These are phyloP conservation scores for Labrus mixtus DNA, from an alignment of 2,113 vertebrate genomes.

Conservation along the genomic window DNA sequence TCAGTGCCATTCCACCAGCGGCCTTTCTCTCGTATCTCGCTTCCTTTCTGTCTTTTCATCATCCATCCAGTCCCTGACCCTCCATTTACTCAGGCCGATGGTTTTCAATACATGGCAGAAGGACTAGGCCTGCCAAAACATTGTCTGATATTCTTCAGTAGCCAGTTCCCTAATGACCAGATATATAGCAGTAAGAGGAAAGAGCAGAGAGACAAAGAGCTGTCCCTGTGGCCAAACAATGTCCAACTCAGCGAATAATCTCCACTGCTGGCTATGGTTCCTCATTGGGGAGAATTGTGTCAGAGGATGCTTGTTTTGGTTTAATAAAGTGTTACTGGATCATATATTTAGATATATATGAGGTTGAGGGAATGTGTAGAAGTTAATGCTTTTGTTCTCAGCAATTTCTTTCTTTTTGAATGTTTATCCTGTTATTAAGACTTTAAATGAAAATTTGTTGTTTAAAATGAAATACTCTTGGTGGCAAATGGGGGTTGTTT, in stretches of 20 bases:
- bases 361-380: neutral
- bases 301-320: constrained; percentile 4
- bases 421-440: neutral
- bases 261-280: constrained; percentile 33
- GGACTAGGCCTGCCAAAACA: constrained; percentile 54
- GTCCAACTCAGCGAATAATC: constrained; percentile 57
- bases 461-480: too few species aligned
- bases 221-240: constrained; percentile 33
- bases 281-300: constrained; percentile 34
- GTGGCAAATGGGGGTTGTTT: neutral
- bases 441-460: neutral
- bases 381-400: neutral
- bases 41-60: constrained; percentile 29
- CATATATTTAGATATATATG: constrained; percentile 6
- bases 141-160: constrained; percentile 57
- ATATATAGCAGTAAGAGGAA: constrained; percentile 45
- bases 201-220: constrained; percentile 48
- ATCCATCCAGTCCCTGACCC: constrained; percentile 38
- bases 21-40: constrained; percentile 17
- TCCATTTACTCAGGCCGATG: constrained; percentile 56
- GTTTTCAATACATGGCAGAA: constrained; percentile 57
- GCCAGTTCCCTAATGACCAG: constrained; percentile 43
- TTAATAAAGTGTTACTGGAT: constrained; percentile 13
- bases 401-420: neutral
- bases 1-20: constrained; percentile 42